Conservation (phyloP, 2,797 vertebrate genomes). For the Pseudocheirus occidentalis region DNA sequence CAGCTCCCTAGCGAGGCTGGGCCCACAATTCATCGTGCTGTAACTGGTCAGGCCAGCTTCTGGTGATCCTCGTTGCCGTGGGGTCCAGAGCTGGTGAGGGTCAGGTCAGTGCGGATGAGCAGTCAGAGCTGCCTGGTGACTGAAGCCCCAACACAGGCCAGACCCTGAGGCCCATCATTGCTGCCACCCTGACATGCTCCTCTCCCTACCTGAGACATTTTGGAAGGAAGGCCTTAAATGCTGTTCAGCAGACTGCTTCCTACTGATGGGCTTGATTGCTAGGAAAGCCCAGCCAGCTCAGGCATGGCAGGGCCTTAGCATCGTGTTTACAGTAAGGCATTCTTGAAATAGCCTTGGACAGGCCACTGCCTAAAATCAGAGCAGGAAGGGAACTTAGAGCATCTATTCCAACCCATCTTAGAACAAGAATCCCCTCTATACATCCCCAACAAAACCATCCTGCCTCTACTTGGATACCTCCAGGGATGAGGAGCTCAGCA, state of each 20-base stretch:
- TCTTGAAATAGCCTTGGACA: not conserved
- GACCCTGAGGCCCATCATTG: not conserved
- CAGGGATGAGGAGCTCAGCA: not conserved
- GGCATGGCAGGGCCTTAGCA: not conserved
- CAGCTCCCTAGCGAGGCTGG: not conserved
- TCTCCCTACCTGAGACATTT: not conserved
- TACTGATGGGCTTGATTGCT: not conserved
- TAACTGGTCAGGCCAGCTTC: not conserved
- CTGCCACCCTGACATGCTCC: not conserved
- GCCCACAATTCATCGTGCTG: not conserved
- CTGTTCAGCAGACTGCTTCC: not conserved
- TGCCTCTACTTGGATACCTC: not conserved
- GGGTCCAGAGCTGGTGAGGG: not conserved
- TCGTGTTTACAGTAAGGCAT: not conserved
- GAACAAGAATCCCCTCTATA: not conserved
- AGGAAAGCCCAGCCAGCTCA: not conserved
- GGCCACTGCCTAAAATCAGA: not conserved
- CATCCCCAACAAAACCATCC: not conserved
- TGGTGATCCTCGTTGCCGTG: not conserved
- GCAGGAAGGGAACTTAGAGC: not conserved
- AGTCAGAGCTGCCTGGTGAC: not conserved
- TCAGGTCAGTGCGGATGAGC: not conserved
- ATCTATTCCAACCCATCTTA: not conserved
- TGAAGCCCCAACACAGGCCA: not conserved
- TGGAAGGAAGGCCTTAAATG: not conserved